These are phyloP conservation scores for Microhierax caerulescens DNA, from an alignment of 2,797 vertebrate genomes.

Conservation along the genomic window DNA sequence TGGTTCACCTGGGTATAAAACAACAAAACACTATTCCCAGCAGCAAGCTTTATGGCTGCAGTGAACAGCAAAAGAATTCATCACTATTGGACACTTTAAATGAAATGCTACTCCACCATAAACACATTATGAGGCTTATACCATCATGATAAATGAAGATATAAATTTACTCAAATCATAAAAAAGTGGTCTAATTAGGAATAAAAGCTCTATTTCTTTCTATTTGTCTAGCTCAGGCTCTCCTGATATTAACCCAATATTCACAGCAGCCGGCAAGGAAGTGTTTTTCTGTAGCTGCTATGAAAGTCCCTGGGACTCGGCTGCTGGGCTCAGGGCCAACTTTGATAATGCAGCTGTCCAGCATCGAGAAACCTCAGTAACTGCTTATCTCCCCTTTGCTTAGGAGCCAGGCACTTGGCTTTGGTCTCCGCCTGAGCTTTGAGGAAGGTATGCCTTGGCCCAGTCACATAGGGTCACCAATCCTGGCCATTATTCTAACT, in stretches of 20 bases:
- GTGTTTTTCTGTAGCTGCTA: neutral
- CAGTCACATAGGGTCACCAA: fast-evolving
- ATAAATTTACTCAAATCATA: slow-evolving; percentile 20
- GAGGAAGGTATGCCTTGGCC: neutral
- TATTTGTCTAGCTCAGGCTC: neutral
- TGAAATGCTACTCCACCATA: slow-evolving; percentile 28
- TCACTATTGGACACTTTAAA: slow-evolving; percentile 7
- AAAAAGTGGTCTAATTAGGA: slow-evolving; percentile 16
- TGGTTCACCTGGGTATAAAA: neutral
- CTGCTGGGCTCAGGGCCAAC: neutral
- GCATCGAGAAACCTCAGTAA: neutral
- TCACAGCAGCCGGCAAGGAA: neutral
- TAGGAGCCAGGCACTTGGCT: neutral
- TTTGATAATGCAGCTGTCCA: neutral
- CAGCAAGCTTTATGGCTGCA: neutral
- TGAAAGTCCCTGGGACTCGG: neutral
- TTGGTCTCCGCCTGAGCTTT: neutral
- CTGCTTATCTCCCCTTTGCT: neutral
- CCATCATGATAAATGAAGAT: neutral
- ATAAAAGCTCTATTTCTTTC: slow-evolving; percentile 23
- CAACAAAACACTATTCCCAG: neutral
- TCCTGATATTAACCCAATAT: neutral
- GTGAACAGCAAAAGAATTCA: neutral
- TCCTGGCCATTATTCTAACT: neutral
- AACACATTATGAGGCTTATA: slow-evolving; percentile 22